These are phyloP conservation scores for Physeter macrocephalus DNA, from an alignment of 2,113 vertebrate species.

Conservation along the genomic window DNA sequence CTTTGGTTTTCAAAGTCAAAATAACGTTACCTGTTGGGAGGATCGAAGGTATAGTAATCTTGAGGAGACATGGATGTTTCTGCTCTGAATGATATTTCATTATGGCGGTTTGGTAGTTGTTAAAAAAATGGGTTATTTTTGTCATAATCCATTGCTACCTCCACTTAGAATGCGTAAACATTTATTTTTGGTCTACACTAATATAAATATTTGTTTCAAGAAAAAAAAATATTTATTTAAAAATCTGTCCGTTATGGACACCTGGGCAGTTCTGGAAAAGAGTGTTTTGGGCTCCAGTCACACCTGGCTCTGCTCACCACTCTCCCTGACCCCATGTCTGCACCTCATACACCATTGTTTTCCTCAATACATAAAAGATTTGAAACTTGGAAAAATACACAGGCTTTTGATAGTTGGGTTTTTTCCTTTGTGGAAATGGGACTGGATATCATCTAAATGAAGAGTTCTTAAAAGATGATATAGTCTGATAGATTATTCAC, in stretches of 20 bases:
- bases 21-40: not conserved
- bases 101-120: not conserved
- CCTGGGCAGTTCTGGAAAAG: not conserved
- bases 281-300: not conserved
- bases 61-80: not conserved
- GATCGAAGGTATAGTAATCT: not conserved
- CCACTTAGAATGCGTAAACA: not conserved
- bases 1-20: not conserved
- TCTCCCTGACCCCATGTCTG: rapidly evolving
- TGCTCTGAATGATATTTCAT: not conserved
- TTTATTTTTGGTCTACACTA: not conserved
- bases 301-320: not conserved
- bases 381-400: not conserved
- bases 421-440: not conserved
- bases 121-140: not conserved
- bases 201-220: not conserved
- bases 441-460: not conserved
- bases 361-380: not conserved
- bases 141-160: not conserved
- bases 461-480: not conserved
- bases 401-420: not conserved
- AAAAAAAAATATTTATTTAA: not conserved
- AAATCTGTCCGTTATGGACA: not conserved
- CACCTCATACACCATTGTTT: not conserved
- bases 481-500: not conserved